phyloP scores from a whole-genome alignment of 2,888 invertebrate genomes.

The Rapana venosa region DNA sequence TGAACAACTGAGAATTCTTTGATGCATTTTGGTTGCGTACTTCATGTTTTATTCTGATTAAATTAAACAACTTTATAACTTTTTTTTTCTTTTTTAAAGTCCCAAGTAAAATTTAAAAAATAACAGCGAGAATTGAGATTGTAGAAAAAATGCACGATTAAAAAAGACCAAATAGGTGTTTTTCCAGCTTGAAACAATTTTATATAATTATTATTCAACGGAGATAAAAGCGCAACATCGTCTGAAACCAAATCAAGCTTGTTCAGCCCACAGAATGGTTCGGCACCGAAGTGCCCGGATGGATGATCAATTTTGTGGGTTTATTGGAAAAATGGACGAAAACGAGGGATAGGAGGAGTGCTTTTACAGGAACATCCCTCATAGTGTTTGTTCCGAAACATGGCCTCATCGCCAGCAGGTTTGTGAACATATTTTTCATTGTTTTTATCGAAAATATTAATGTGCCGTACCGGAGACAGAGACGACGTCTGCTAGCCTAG shows the following conservation, averaged over 20 bases:
- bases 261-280: conserved; percentile 48
- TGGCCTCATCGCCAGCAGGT: conserved; percentile 57
- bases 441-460: conserved; percentile 20
- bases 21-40: no score
- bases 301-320: conserved; percentile 50
- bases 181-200: no score
- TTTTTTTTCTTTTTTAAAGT: no score
- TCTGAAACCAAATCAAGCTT: conserved; percentile 26
- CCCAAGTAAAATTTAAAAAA: no score
- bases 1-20: background rate
- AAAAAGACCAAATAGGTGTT: no score
- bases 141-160: no score
- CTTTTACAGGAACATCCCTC: conserved; percentile 51
- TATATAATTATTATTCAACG: conserved; percentile 18
- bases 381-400: conserved; percentile 53
- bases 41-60: no score
- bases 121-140: no score
- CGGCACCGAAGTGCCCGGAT: conserved; percentile 59
- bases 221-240: conserved; percentile 12
- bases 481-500: conserved; percentile 18
- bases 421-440: conserved; percentile 35
- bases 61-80: no score
- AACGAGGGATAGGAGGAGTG: conserved; percentile 53
- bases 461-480: background rate
- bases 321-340: conserved; percentile 60